Base-by-base conservation (phyloP, 2,888 invertebrate species). In the Linnaemya tessellans region DNA sequence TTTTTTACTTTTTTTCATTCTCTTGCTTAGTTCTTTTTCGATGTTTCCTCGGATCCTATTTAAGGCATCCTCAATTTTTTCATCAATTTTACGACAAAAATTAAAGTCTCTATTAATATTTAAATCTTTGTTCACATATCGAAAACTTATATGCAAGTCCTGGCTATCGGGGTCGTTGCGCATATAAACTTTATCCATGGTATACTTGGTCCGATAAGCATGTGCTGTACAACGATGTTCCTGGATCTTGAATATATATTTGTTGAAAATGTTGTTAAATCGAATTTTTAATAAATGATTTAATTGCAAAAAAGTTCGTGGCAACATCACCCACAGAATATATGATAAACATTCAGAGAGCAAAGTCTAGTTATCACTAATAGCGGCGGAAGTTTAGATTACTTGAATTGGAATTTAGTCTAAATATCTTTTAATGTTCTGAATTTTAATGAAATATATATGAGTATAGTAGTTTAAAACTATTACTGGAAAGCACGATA, bases 61-160 rank as follows among this genome's bases (percentile, higher is more conserved):
- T 35, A 95, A 91, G 86, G 96, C 94, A 65, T 91, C 92, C 43
- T 94, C 93, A 13, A 96, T 92, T 51, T 92, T 93, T 93, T 97
- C 97, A 20, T 93, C 89, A 5, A 94, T 90, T 70, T 94, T 94
- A 84, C 97, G 93, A 80, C 94, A 94, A 87, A 97, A 95, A 92
- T 96, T 97, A 88, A 97, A 97, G 86, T 95, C 94, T 82, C 96
- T 93, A 81, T 95, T 93, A 4, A 95, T 89, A 4, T 93, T 93
- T 7, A 93, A 88, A 0, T 91, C 89, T 4, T 92, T 87, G 88
- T 94, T 93, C 0, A 89, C 89, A 87, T 94, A 94, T 25, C 93
- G 93, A 88, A 96, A 94, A 4, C 93, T 93, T 35, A 95, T 93
- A 86, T 94, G 92, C 87, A 95, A 94, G 13, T 93, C 93, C n/a